phyloP scores from a whole-genome alignment of 2,797 vertebrate genomes.

The Pipistrellus pygmaeus region DNA sequence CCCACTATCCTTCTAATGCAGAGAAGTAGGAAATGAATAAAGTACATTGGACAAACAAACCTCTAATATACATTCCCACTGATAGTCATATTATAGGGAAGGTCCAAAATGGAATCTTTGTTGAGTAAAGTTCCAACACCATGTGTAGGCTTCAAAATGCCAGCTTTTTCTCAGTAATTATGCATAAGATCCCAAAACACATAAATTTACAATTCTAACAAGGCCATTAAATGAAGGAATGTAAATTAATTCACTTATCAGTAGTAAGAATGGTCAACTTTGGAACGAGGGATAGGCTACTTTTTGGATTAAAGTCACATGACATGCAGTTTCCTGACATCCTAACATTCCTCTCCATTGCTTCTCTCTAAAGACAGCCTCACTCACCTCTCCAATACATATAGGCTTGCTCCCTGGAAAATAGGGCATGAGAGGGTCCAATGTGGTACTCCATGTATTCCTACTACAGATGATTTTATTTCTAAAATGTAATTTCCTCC shows the following conservation, averaged over 20 bases:
- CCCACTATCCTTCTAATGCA: background rate
- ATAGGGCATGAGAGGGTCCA: background rate
- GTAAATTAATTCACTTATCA: constrained; percentile 62
- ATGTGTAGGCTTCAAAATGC: background rate
- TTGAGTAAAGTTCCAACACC: background rate
- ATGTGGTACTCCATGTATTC: background rate
- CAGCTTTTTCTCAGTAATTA: constrained; percentile 43
- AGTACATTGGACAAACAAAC: background rate
- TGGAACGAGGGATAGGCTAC: background rate
- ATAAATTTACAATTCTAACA: constrained; percentile 53
- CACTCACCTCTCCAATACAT: background rate
- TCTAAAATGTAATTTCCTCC: background rate
- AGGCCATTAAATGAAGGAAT: constrained; percentile 53
- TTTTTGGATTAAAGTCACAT: background rate
- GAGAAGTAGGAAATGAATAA: background rate
- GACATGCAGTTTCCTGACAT: background rate
- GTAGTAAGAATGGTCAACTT: constrained; percentile 31
- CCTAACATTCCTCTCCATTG: no score
- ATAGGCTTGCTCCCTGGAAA: background rate
- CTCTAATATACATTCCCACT: background rate
- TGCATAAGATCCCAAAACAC: constrained; percentile 41
- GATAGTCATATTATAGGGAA: background rate
- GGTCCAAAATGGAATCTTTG: background rate
- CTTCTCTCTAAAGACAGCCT: background rate
- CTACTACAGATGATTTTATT: background rate